These are phyloP conservation scores for Platichthys stellatus DNA, from an alignment of 2,113 vertebrate genomes.

Conservation along the genomic window DNA sequence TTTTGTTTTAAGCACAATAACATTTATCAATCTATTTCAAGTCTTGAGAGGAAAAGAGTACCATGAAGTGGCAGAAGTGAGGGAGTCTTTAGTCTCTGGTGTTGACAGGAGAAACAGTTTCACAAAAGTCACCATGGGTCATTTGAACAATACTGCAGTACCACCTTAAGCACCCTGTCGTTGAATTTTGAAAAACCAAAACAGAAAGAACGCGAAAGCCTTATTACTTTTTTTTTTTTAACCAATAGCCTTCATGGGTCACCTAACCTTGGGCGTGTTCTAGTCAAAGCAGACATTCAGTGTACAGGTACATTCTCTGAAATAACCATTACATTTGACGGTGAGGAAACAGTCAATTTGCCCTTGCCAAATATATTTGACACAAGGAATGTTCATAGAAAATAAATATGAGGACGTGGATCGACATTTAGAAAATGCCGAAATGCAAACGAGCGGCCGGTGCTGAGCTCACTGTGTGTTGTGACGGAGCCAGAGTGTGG, in stretches of 20 bases:
- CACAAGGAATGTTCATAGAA: constrained; percentile 24
- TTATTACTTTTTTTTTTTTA: constrained; percentile 43
- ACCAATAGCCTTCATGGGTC: constrained; percentile 56
- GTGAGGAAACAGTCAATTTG: constrained; percentile 73
- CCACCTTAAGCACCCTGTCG: constrained; percentile 59
- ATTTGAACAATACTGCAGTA: constrained; percentile 64
- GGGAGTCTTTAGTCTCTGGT: constrained; percentile 68
- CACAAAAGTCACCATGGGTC: constrained; percentile 63
- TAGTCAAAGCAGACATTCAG: constrained; percentile 77
- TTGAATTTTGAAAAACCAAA: constrained; percentile 38
- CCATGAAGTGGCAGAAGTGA: constrained; percentile 80
- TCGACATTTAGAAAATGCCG: constrained; percentile 43
- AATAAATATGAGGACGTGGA: constrained; percentile 65
- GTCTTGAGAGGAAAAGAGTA: constrained; percentile 85
- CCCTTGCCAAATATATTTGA: constrained; percentile 68
- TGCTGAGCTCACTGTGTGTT: constrained; percentile 61
- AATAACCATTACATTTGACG: constrained; percentile 73
- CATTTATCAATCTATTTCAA: constrained; percentile 82
- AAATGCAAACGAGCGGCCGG: constrained; percentile 48
- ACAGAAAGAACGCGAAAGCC: constrained; percentile 49
- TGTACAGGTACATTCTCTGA: constrained; percentile 81
- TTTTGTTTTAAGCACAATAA: constrained; percentile 76
- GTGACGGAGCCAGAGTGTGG: constrained; percentile 47
- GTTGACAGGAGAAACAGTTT: constrained; percentile 63
- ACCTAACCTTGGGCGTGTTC: constrained; percentile 58